Evolutionary conservation across 2,888 invertebrate genomes (phyloP), one percentile per base, ranked within the genome.

Genomic region (Griposia aprilina): DNA sequence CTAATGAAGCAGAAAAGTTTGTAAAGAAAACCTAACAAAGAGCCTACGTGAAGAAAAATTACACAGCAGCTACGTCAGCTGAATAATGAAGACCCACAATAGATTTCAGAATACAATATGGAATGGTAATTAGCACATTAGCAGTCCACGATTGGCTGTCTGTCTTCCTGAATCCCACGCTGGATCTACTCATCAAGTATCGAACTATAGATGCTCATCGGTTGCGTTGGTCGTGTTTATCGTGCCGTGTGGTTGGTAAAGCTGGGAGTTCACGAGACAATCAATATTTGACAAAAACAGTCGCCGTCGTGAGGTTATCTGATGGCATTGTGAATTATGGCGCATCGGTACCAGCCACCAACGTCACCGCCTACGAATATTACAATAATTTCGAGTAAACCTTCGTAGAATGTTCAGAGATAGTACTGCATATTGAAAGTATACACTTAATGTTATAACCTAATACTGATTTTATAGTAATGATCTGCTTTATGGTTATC

Each of bases 251-350:
- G 78, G 84, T 83, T 78, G 80, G 88, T 83, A 84, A 66, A 82
- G 68, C 80, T 83, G 81, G 77, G 83, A 85, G 82, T 90, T 86
- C 89, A 89, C 86, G 88, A 91, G 88, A 90, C 89, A 92, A 93
- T 93, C 94, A 90, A 94, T 94, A 93, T 91, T 90, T 88, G 91
- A 92, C 90, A 90, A 92, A 93, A 93, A 90, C 90, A 90, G 91
- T 93, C 91, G 89, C 89, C 90, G 90, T 81, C 86, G 88, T 88
- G 85, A 89, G 84, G 89, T 93, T 94, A 94, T 94, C 93, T 90
- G 94, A 94, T 94, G 94, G 92, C 91, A 93, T 93, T 93, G 93
- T 93, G 90, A 93, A 92, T 92, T 92, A 93, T 92, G 91, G 90
- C 90, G 90, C 90, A 90, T 90, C 90, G 93, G 95, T 96, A 88